Conservation (phyloP, 64 coral and sea anemone genomes). For the Porites australiensis region DNA sequence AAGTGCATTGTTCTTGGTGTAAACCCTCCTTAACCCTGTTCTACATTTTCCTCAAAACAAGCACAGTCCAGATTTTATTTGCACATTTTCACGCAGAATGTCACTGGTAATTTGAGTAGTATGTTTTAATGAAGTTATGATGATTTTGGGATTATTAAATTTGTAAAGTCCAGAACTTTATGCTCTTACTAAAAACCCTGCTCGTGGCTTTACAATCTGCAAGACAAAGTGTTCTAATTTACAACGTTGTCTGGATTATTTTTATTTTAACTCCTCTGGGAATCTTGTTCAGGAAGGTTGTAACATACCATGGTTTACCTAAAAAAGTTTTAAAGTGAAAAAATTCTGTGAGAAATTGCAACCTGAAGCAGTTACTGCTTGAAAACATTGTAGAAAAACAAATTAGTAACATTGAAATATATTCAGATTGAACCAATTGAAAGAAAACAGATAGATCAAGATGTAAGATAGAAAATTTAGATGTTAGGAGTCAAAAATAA, state of each 20-base stretch:
- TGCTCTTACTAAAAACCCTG: background rate
- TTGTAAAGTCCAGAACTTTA: background rate
- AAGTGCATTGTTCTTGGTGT: background rate
- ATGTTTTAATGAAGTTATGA: too few relatives aligned
- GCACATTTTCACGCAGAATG: background rate
- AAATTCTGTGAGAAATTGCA: slow-evolving; percentile 1
- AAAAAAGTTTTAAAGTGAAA: slow-evolving; percentile 41
- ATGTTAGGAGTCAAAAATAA: too few relatives aligned
- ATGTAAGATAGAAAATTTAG: too few relatives aligned
- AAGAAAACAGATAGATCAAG: too few relatives aligned
- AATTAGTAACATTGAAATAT: background rate
- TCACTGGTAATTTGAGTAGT: too few relatives aligned
- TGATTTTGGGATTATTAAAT: background rate
- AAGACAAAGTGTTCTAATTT: background rate
- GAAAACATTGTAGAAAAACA: background rate
- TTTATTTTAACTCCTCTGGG: background rate
- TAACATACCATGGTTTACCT: slow-evolving; percentile 48
- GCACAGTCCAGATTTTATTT: background rate
- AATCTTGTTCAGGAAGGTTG: slow-evolving; percentile 18
- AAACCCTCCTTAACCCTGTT: too few relatives aligned
- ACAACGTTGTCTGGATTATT: too few relatives aligned
- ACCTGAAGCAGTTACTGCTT: background rate
- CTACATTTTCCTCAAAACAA: too few relatives aligned
- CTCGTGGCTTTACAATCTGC: background rate
- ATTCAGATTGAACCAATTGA: too few relatives aligned